Base-by-base conservation (phyloP, 2,888 invertebrate genomes). In the Latheticus oryzae region DNA sequence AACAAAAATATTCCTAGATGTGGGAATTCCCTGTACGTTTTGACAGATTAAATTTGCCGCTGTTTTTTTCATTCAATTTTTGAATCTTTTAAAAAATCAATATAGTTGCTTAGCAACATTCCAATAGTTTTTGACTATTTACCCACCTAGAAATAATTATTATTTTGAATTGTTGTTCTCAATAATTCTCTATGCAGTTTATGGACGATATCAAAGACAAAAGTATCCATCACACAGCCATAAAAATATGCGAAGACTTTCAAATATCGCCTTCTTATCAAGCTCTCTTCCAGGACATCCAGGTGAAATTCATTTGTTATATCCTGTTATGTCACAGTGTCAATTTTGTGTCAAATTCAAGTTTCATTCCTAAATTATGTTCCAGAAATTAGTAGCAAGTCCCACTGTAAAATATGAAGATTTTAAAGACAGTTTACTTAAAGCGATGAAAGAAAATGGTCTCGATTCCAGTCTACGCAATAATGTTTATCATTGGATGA, bases 381-480 rank as follows among this genome's bases (percentile, higher is more conserved):
- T 75, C 51, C 76, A 93, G 92, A 90, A 87, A 82, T 80, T 93
- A 63, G 91, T 89, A 40, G 89, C 91, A 38, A 88, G 88, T 24
- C 85, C 91, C 32, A 84, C 81, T 67, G 91, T 93, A 19, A 87
- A 87, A 69, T 87, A 87, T 67, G 86, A 88, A 62, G 88, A 92
- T 74, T 91, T 94, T 73, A 88, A 89, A 75, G 85, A 85, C 64
- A 88, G 90, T 0, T 79, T 94, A 58, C 83, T 90, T 64, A 86
- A 87, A 65, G 88, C 90, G 15, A 87, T 94, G 79, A 89, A 87
- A 76, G 85, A 85, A 59, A 88, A 87, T 59, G 92, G 91, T 2
- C 80, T 93, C 68, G 93, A 94, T 73, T 90, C 89, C 2, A 89
- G 92, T 75, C 82, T 94, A 56, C 84, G 91, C 65, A 94, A 94